Percentiles rank a stretch among this genome's conserved stretches.
These are phyloP conservation scores for Balearica regulorum DNA, from an alignment of 2,797 vertebrate genomes.

Conservation along the genomic window DNA sequence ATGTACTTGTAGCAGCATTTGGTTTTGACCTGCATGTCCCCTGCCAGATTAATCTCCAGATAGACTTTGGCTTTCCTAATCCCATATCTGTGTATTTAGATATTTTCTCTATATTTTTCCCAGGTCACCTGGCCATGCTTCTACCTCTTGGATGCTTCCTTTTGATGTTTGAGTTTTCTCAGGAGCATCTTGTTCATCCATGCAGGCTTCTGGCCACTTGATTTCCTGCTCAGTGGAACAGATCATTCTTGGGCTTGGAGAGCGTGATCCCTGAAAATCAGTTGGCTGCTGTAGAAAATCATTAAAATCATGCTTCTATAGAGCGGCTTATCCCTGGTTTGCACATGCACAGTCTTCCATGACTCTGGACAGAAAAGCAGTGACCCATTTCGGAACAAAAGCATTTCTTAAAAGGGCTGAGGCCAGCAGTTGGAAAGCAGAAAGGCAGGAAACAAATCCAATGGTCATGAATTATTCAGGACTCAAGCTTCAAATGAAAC, in stretches of 20 bases:
- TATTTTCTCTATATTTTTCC: neutral
- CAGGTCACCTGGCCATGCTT: neutral
- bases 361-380: neutral
- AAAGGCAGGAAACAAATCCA: neutral
- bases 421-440: neutral
- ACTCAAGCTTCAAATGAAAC: neutral
- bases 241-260: neutral
- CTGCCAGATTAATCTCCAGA: neutral
- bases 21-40: fast-evolving
- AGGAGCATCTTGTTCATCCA: neutral
- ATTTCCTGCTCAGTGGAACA: neutral
- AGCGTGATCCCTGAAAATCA: neutral
- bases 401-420: neutral
- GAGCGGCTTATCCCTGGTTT: neutral
- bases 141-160: neutral
- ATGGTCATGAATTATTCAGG: neutral
- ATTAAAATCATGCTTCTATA: neutral
- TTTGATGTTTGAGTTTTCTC: neutral
- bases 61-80: neutral
- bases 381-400: neutral
- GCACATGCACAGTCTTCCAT: neutral
- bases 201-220: neutral
- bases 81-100: neutral
- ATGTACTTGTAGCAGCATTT: neutral
- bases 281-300: neutral